These are phyloP conservation scores for Steinernema feltiae DNA, from an alignment of 1,140 invertebrate species.

Conservation along the genomic window DNA sequence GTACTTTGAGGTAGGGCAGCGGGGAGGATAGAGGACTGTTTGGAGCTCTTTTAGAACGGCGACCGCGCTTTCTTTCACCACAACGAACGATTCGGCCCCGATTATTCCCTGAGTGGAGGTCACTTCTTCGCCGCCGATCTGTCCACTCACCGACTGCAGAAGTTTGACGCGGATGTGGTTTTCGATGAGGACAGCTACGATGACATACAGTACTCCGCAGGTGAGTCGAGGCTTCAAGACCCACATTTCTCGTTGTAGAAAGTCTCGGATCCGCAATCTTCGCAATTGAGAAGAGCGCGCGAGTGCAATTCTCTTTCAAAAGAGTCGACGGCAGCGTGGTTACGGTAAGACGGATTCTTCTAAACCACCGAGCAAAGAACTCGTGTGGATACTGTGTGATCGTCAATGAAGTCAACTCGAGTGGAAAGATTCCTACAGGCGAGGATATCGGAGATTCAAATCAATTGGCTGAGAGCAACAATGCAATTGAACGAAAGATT, in stretches of 20 bases:
- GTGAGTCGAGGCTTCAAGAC: background rate
- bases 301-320: background rate
- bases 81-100: background rate
- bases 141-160: background rate
- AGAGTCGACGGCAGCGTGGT: background rate
- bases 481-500: background rate
- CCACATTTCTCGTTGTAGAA: background rate
- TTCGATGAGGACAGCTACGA: background rate
- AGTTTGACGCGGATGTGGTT: background rate
- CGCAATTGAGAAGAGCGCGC: background rate
- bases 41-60: constrained; percentile 3
- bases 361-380: background rate
- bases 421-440: background rate
- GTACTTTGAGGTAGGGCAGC: background rate
- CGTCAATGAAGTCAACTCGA: background rate
- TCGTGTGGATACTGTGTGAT: background rate
- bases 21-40: background rate
- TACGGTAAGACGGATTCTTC: background rate
- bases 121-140: background rate
- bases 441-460: background rate
- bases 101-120: background rate
- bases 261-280: background rate
- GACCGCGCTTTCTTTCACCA: background rate
- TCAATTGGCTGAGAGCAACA: background rate
- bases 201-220: background rate